Evolutionary conservation across 2,888 invertebrate species (phyloP), one percentile per base, ranked within the genome.

Genomic region (Himalopsyche anomala): DNA sequence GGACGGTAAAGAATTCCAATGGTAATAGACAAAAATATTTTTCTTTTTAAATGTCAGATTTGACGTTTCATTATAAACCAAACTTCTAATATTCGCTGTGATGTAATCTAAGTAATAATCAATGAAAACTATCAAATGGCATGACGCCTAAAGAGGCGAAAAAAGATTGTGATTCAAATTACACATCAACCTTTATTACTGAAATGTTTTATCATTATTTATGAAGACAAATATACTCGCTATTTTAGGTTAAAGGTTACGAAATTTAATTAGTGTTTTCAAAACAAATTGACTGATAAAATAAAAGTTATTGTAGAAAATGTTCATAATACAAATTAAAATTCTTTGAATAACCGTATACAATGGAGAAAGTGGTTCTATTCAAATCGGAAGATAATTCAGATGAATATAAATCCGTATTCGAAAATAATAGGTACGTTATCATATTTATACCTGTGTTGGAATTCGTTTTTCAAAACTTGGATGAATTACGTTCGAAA

Each of bases 401-500:
- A 11, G 80, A 55, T 36, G 42, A 84, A 19, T 88, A 88, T 54
- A 38, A 82, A 40, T 17, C 51, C 11, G 42, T 82, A 3, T 87
- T 88, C 40, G 83, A 84, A 56, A 62, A 80, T n/a, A 87, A 86
- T 62, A 69, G 82, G 56, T 85, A 85, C 79, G 28, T 28, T 19
- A 79, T 85, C 15, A 17, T 86, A 82, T 88, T 87, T 38, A 45
- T 87, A 55, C 88, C 87, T 89, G 93, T 94, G 2, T 89, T 94
- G 84, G 91, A 92, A 54, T 94, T 94, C 88, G 90, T 91, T 5
- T 94, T 91, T 89, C 92, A 92, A 89, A 92, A 93, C 89, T 90
- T 94, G 42, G 91, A 91, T 3, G 89, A 90, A 85, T 90, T 94
- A 85, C 90, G 89, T 12, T 89, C 90, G 40, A 93, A 92, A 90